Evolutionary conservation across 2,888 invertebrate species (phyloP).

Genomic region (Tipula helvola): DNA sequence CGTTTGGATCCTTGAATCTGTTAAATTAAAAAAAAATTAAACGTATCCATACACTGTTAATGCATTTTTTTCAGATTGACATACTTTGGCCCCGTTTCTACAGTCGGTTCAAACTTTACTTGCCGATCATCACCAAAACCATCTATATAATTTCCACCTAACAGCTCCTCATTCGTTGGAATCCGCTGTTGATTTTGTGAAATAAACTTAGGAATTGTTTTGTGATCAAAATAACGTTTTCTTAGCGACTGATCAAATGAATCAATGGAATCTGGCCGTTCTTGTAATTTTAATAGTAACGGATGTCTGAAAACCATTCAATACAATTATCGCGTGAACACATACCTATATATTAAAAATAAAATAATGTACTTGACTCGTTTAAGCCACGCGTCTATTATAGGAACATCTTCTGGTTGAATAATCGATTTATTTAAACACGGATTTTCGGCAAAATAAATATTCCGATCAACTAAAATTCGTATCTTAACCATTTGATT

Average conservation of each 20-base stretch:
- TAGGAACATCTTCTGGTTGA: not conserved
- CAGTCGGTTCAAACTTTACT: not conserved
- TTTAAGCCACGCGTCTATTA: slow-evolving; percentile 8
- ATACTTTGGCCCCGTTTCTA: not conserved
- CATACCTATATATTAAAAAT: not conserved
- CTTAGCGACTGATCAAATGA: not conserved
- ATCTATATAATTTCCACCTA: not conserved
- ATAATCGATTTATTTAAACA: slow-evolving; percentile 10
- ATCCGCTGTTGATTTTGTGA: not conserved
- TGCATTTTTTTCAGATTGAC: not conserved
- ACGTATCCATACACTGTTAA: not conserved
- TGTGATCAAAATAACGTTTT: not conserved
- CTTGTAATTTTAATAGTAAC: slow-evolving; percentile 9
- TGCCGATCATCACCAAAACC: not conserved
- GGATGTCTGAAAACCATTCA: slow-evolving; percentile 11
- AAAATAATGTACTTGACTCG: slow-evolving; percentile 10
- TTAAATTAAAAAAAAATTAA: not conserved
- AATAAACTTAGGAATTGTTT: not conserved
- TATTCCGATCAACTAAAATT: slow-evolving; percentile 12
- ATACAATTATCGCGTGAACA: not conserved
- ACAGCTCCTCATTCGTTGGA: not conserved
- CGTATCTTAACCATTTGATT: slow-evolving; percentile 12
- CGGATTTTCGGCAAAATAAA: slow-evolving; percentile 13
- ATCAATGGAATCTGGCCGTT: not conserved
- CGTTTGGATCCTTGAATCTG: not conserved